These are phyloP conservation scores for Sebastes oblongus DNA, from an alignment of 2,797 vertebrate species.

Conservation along the genomic window DNA sequence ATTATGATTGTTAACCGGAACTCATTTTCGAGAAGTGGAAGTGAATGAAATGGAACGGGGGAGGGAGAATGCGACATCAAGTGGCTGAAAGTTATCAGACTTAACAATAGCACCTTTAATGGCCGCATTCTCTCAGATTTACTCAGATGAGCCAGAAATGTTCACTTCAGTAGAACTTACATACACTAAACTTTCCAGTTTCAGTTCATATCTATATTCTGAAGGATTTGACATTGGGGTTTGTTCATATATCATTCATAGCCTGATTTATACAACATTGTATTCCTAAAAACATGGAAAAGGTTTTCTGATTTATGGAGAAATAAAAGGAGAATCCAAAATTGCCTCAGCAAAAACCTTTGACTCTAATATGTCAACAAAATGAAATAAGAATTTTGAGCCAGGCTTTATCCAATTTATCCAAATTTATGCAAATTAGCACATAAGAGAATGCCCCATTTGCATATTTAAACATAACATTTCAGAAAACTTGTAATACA, in stretches of 20 bases:
- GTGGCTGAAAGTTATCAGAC: no score
- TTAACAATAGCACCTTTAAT: no score
- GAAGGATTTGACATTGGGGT: background rate
- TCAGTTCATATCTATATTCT: background rate
- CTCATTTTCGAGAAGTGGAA: no score
- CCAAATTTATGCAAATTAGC: background rate
- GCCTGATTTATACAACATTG: background rate
- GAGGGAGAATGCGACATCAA: no score
- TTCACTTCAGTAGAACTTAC: no score
- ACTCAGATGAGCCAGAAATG: no score
- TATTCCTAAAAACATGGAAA: no score
- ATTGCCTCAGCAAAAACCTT: background rate
- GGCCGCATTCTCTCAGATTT: background rate
- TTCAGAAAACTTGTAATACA: background rate
- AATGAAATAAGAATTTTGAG: background rate
- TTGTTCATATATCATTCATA: background rate
- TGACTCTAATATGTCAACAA: background rate
- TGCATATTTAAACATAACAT: background rate
- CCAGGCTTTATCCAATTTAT: background rate
- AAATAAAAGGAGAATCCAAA: no score
- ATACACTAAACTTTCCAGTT: background rate
- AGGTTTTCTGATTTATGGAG: background rate
- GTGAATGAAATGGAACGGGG: no score
- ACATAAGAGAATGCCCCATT: background rate
- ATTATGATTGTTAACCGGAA: no score